These are phyloP conservation scores for Tapirus terrestris DNA, from an alignment of 2,113 vertebrate species.

Conservation along the genomic window DNA sequence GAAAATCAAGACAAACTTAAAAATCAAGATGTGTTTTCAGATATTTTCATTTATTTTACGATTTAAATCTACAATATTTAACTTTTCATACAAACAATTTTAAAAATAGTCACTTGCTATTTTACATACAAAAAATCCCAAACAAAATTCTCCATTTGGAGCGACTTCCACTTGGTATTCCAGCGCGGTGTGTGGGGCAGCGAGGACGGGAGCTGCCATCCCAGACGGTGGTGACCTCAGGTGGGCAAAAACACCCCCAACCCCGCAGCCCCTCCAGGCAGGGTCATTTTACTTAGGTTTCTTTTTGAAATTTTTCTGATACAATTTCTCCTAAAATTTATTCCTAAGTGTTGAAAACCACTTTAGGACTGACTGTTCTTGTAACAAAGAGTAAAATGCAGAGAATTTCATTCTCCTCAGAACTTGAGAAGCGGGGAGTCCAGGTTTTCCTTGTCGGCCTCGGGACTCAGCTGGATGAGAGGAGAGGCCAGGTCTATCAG, in stretches of 20 bases:
- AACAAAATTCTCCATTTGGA: neutral
- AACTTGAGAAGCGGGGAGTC: slow-evolving; percentile 88
- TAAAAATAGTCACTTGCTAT: slow-evolving; percentile 34
- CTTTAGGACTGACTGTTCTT: neutral
- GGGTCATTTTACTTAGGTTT: accelerated
- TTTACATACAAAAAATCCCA: slow-evolving; percentile 39
- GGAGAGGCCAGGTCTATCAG: slow-evolving; percentile 88
- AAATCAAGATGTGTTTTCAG: neutral
- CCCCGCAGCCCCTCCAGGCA: neutral
- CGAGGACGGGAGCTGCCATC: accelerated
- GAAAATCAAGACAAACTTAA: neutral
- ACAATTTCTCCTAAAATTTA: neutral
- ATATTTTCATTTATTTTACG: slow-evolving; percentile 35
- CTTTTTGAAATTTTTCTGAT: neutral
- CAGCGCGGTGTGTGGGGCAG: accelerated
- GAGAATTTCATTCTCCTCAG: neutral
- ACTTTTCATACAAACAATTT: slow-evolving; percentile 53
- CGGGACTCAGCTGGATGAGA: slow-evolving; percentile 87
- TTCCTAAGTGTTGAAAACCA: neutral
- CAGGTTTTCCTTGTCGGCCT: slow-evolving; percentile 86
- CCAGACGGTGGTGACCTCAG: accelerated
- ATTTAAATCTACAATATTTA: slow-evolving; percentile 50
- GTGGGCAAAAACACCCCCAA: accelerated
- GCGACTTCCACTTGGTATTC: accelerated
- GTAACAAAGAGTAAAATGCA: accelerated